A percentile compares a stretch with the other conserved stretches of the same genome.
Conservation (phyloP, 2,888 invertebrate species). For the Pardosa pseudoannulata region DNA sequence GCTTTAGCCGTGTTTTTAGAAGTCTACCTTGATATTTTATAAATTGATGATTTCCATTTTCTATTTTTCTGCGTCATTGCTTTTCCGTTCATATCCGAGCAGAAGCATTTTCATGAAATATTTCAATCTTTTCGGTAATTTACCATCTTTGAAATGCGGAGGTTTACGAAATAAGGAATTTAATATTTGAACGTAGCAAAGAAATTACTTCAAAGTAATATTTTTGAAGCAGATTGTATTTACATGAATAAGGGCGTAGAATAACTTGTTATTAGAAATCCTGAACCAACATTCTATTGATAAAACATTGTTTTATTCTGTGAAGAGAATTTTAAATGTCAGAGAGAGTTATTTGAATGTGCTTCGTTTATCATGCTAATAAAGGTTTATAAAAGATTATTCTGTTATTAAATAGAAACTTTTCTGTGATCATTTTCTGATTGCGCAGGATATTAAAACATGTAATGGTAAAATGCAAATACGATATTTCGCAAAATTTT, state of each 20-base stretch:
- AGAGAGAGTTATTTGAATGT: too few species aligned
- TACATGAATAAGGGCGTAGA: not conserved
- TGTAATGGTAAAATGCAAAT: too few species aligned
- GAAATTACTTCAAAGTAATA: not conserved
- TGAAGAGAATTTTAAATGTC: too few species aligned
- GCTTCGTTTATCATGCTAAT: too few species aligned
- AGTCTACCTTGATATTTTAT: not conserved
- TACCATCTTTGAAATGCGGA: conserved; percentile 6
- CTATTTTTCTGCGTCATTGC: not conserved
- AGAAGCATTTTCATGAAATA: not conserved
- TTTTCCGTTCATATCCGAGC: not conserved
- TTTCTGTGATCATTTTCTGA: too few species aligned
- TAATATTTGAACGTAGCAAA: not conserved
- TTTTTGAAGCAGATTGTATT: not conserved
- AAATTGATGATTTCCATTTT: conserved; percentile 15
- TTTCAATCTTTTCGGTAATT: conserved; percentile 1
- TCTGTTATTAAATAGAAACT: too few species aligned
- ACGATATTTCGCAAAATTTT: too few species aligned
- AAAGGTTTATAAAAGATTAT: too few species aligned
- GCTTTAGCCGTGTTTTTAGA: not conserved
- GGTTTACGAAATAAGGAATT: not conserved
- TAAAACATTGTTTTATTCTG: too few species aligned
- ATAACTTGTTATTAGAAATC: too few species aligned
- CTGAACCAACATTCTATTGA: too few species aligned
- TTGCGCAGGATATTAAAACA: too few species aligned